Base-by-base conservation (phyloP, 35 echinoderm and acorn worm species). In the Stichopus chloronotus region DNA sequence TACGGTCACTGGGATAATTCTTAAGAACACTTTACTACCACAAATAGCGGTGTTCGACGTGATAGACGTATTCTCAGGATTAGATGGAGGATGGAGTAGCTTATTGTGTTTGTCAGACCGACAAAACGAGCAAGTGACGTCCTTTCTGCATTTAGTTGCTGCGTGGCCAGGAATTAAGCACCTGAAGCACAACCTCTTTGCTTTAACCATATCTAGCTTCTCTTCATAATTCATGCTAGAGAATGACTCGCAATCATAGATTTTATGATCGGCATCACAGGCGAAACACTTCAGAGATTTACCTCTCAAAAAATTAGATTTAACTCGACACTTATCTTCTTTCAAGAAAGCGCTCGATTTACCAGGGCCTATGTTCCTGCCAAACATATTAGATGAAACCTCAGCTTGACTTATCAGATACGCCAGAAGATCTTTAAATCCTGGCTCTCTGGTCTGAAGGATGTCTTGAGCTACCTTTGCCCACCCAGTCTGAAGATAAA, bases 361-460 rank as follows among this genome's bases (percentile, higher is more conserved):
- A 43, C 30, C 30, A n/a, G 30, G 30, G 54, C 78, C 57, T 57
- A 92, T 59, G 84, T 92, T 85, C 80, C 80, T 85, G 24, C 91
- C 91, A 72, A 92, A 92, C 91, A 92, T 92, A 55, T 92, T 92
- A 65, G 56, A 92, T 7, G 91, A 81, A 68, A 83, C 52, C 65
- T 92, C 91, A 63, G 91, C 91, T 92, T 92, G 79, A 63, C 78
- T 57, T 85, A 68, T 78, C 22, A 92, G 20, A 92, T 83, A 92
- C n/a, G 24, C 1, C 8, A 92, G 91, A 22, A 92, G 59, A 57
- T 83, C 78, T 6, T 90, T 76, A 43, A 92, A 92, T 59, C 22
- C 23, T 16, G 79, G 77, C 19, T 85, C 78, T 21, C 91, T 84
- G 4, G 55, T 83, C 56, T 92, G 3, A 68, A 84, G 58, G 19